A percentile compares a stretch with the other conserved stretches of the same genome.
Conservation (phyloP, 2,797 vertebrate genomes). For the Pelobates cultripes region DNA sequence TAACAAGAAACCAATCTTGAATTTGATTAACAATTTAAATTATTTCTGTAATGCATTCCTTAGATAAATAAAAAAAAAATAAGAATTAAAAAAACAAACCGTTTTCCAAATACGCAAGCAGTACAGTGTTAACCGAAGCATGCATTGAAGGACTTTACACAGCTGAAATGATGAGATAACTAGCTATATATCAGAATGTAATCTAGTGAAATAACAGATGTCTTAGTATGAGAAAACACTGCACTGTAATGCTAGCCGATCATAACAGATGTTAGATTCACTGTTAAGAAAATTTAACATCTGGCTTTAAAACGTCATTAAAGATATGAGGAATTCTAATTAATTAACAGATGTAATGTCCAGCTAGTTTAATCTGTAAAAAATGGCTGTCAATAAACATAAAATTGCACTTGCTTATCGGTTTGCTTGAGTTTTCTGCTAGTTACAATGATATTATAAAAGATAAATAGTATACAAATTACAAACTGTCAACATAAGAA, state of each 20-base stretch:
- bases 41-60: no score
- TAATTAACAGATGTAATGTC: conserved; percentile 37
- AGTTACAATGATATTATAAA: no score
- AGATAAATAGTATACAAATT: no score
- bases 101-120: no score
- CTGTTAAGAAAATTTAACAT: conserved; percentile 36
- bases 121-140: not conserved
- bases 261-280: conserved; percentile 37
- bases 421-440: no score
- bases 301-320: conserved; percentile 35
- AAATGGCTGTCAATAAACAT: conserved; percentile 17
- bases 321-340: conserved; percentile 28
- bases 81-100: no score
- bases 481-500: no score
- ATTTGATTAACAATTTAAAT: no score
- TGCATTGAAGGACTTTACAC: conserved; percentile 11
- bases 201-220: conserved; percentile 39
- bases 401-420: not conserved
- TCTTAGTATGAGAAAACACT: conserved; percentile 14
- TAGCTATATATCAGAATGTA: conserved; percentile 17
- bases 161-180: conserved; percentile 14
- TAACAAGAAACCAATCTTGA: no score
- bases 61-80: no score
- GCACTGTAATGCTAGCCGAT: conserved; percentile 18
- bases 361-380: conserved; percentile 22